Evolutionary conservation across 2,888 invertebrate genomes (phyloP).

Genomic region (Bembecia ichneumoniformis): DNA sequence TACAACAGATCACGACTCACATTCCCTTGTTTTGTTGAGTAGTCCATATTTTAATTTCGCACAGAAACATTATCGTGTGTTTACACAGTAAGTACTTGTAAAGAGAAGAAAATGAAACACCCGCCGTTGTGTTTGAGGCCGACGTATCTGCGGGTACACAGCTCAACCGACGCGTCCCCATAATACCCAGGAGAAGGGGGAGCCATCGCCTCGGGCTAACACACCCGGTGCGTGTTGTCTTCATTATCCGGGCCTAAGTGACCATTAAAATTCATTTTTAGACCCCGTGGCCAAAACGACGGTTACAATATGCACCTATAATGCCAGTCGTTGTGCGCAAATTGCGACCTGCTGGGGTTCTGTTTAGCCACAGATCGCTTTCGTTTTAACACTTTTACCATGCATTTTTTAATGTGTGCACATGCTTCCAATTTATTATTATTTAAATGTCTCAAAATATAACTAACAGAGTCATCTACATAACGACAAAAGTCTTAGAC

Average conservation of each 20-base stretch:
- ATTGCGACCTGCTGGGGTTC: background rate
- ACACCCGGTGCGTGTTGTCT: conserved; percentile 25
- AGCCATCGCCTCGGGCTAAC: background rate
- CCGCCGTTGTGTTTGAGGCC: background rate
- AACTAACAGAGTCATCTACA: no score
- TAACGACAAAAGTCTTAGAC: no score
- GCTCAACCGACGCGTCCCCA: conserved; percentile 5
- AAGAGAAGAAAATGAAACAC: background rate
- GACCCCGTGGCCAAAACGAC: conserved; percentile 17
- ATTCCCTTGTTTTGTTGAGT: no score
- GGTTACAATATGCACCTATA: conserved; percentile 6
- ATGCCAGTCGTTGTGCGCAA: conserved; percentile 2
- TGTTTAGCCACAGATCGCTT: no score
- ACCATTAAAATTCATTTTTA: conserved; percentile 64
- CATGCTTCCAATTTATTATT: no score
- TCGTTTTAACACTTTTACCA: no score
- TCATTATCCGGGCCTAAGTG: conserved; percentile 50
- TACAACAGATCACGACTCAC: no score
- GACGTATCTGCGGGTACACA: background rate
- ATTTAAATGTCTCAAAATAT: no score
- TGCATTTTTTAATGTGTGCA: no score
- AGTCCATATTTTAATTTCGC: background rate
- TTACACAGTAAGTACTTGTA: background rate
- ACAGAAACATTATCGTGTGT: no score
- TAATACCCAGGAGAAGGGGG: conserved; percentile 3